Base-by-base conservation (phyloP, 2,797 vertebrate genomes). In the Mormyrus proboscirostris region DNA sequence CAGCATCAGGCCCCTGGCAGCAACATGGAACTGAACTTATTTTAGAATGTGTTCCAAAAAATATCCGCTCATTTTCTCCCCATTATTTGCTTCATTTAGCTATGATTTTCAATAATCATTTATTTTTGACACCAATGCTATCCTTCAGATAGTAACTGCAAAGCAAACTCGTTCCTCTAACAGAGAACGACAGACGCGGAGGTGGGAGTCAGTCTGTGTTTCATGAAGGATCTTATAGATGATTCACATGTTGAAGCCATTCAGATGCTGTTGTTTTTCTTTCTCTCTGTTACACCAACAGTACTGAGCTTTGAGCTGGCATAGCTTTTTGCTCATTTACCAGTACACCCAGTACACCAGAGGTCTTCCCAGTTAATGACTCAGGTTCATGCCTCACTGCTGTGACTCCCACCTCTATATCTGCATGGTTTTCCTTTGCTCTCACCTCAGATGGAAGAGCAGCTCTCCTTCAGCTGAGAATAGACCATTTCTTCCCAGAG, bases 401-500 rank as follows among this genome's bases (percentile, higher is more conserved):
- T 44, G 69, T 44, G 2, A 16, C 69, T 76, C 33, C 69, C 29
- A 16, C 14, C 14, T 19, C 29, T 82, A 33, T 44, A 22, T 25
- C 89, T 90, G 90, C 87, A 53, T 86, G 65, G 84, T 1, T 2
- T 12, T 86, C 49, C 50, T 25, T 14, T n/a, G 22, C 47, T 50
- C 22, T 25, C 83, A 12, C 83, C 22, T 14, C 22, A 8, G 47
- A 50, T 14, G 49, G 22, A 86, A 86, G 47, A 8, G 4, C 9
- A 29, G 44, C 83, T 53, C 47, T 51, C 44, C 47, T 85, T 85
- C n/a, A 50, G 44, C 49, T 25, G 7, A 25, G 25, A 79, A 47
- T 1, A 33, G 19, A 87, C 79, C 29, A 6, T 38, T 76, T 38
- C 33, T 41, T 79, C 14, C 92, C 90, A 85, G 91, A 88, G 44